These are phyloP conservation scores for Rhagologus leucostigma DNA, from an alignment of 2,113 vertebrate genomes.

Conservation along the genomic window DNA sequence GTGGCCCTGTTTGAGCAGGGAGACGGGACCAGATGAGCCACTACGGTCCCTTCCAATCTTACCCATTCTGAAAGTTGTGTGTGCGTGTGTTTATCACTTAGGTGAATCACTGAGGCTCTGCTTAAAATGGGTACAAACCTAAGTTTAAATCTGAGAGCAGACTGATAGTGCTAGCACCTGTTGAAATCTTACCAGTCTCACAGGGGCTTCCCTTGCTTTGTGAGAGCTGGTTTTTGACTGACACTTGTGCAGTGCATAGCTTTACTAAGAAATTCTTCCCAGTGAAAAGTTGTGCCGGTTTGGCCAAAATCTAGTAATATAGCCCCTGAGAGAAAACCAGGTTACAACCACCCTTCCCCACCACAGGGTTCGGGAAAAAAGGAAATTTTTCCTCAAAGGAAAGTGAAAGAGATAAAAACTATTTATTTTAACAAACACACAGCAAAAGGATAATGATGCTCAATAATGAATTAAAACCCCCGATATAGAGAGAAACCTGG, in stretches of 20 bases:
- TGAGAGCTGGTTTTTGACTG: background rate
- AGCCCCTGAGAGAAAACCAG: too few species aligned
- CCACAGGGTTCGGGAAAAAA: too few species aligned
- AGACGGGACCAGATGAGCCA: background rate
- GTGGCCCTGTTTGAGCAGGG: background rate
- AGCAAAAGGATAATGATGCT: too few species aligned
- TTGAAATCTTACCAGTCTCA: background rate
- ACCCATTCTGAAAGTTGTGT: background rate
- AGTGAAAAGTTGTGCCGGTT: background rate
- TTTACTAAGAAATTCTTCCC: background rate
- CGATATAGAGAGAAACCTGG: too few species aligned
- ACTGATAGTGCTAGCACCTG: rapidly evolving
- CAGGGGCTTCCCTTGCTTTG: background rate
- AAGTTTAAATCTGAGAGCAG: background rate
- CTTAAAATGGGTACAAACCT: background rate
- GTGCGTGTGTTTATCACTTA: background rate
- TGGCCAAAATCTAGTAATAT: too few species aligned
- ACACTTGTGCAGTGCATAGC: background rate
- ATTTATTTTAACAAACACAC: too few species aligned
- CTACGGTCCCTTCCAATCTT: background rate
- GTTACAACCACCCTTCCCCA: too few species aligned
- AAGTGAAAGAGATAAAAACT: too few species aligned
- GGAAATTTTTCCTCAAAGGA: too few species aligned
- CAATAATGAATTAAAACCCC: too few species aligned
- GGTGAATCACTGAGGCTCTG: background rate